Conservation (phyloP, 2,888 invertebrate genomes). For the Seira ritae region DNA sequence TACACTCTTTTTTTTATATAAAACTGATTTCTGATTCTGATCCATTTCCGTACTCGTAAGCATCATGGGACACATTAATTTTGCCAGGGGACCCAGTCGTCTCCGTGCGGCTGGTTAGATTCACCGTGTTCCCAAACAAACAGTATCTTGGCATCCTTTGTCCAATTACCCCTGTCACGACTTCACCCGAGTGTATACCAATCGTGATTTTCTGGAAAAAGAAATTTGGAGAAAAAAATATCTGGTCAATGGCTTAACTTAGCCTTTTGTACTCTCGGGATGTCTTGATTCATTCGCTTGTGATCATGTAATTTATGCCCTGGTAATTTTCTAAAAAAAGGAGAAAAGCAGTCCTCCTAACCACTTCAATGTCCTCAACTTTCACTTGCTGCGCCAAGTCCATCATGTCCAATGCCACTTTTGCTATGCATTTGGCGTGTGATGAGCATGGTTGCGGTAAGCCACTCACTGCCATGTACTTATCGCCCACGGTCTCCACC, state of each 20-base stretch:
- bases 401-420: conserved; percentile 96
- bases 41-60: conserved; percentile 92
- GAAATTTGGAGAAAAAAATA: too few relatives aligned
- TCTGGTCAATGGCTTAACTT: too few relatives aligned
- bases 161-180: conserved; percentile 95
- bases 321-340: background rate
- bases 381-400: conserved; percentile 91
- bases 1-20: too few relatives aligned
- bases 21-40: too few relatives aligned
- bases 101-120: conserved; percentile 94
- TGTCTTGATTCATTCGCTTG: too few relatives aligned
- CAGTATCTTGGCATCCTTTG: conserved; percentile 96
- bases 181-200: conserved; percentile 95
- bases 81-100: conserved; percentile 92
- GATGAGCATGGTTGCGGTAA: conserved; percentile 92
- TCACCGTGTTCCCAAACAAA: conserved; percentile 95
- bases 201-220: conserved; percentile 88
- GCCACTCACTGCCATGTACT: conserved; percentile 98
- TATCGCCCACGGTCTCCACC: conserved; percentile 98
- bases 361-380: conserved; percentile 91
- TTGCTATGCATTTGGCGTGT: conserved; percentile 93
- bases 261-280: too few relatives aligned
- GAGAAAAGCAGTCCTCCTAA: too few relatives aligned
- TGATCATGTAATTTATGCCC: background rate
- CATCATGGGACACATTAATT: conserved; percentile 94